Conservation (phyloP, 2,113 vertebrate species). For the Pantherophis guttatus region DNA sequence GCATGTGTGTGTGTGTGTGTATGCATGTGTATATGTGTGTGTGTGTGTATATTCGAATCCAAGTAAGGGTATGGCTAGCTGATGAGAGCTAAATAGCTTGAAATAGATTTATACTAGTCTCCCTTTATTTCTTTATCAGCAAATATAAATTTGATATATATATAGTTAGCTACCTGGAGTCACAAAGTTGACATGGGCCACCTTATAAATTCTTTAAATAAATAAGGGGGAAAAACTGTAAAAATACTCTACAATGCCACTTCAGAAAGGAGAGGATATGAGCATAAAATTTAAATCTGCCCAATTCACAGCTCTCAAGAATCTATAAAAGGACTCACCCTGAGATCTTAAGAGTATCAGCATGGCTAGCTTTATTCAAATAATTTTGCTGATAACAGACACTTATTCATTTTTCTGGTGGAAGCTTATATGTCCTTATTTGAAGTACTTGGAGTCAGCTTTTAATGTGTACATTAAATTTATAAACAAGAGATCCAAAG, state of each 20-base stretch:
- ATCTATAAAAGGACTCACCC: not conserved
- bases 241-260: not conserved
- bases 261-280: not conserved
- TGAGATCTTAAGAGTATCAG: not conserved
- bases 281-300: not conserved
- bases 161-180: too few relatives aligned
- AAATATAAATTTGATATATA: too few relatives aligned
- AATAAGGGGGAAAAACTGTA: not conserved
- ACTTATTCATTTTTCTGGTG: not conserved
- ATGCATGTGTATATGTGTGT: too few relatives aligned
- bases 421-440: not conserved
- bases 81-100: too few relatives aligned
- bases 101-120: too few relatives aligned
- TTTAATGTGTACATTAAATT: not conserved
- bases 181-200: too few relatives aligned
- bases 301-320: not conserved
- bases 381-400: not conserved
- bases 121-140: too few relatives aligned
- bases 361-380: not conserved
- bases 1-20: rapidly evolving
- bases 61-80: too few relatives aligned
- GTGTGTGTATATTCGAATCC: too few relatives aligned
- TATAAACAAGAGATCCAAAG: not conserved
- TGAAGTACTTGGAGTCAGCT: not conserved
- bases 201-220: not conserved